These are phyloP conservation scores for Ferrisia virgata DNA, from an alignment of 2,888 invertebrate species.

Conservation along the genomic window DNA sequence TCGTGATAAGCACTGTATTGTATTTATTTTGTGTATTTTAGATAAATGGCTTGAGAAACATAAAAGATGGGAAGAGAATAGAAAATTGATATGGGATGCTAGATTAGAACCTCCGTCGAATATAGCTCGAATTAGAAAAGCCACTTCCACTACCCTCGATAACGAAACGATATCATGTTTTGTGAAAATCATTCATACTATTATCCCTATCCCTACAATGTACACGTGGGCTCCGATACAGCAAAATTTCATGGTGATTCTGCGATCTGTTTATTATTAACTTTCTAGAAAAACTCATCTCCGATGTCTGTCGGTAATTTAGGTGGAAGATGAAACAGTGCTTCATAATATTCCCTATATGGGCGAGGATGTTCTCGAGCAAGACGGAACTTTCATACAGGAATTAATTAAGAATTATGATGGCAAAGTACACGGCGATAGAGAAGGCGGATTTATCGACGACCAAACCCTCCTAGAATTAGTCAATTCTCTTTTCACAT, in stretches of 20 bases:
- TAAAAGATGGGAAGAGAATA: conserved; percentile 62
- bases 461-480: conserved; percentile 90
- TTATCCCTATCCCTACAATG: conserved; percentile 90
- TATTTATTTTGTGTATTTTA: background rate
- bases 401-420: conserved; percentile 97
- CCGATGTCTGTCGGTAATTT: conserved; percentile 18
- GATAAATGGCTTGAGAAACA: conserved; percentile 53
- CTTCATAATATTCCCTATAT: conserved; percentile 98
- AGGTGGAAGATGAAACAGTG: conserved; percentile 93
- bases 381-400: conserved; percentile 94
- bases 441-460: conserved; percentile 89
- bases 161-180: conserved; percentile 69
- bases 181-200: conserved; percentile 77
- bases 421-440: conserved; percentile 93
- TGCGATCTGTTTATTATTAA: background rate
- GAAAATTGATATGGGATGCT: conserved; percentile 70
- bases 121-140: conserved; percentile 81
- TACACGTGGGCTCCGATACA: conserved; percentile 97
- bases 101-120: conserved; percentile 56
- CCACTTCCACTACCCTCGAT: conserved; percentile 73
- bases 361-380: conserved; percentile 95
- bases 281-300: background rate
- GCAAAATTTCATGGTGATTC: conserved; percentile 85
- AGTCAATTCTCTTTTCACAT: conserved; percentile 75
- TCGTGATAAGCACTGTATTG: background rate